These are phyloP conservation scores for Emydura subglobosa DNA, from an alignment of 2,113 vertebrate genomes.

Conservation along the genomic window DNA sequence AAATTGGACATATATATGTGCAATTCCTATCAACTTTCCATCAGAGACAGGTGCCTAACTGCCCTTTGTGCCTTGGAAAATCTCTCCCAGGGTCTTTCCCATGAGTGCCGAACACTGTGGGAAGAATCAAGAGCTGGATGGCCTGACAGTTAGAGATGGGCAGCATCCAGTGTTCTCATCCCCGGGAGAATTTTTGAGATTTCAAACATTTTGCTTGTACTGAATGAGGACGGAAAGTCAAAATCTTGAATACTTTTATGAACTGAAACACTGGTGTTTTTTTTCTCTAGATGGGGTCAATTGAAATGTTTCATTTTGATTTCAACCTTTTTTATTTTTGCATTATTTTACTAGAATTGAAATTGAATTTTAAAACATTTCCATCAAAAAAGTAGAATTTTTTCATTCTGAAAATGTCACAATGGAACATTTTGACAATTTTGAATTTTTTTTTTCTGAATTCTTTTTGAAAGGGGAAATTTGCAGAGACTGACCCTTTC, in stretches of 20 bases:
- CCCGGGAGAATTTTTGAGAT: background rate
- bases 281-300: background rate
- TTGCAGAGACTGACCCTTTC: background rate
- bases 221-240: background rate
- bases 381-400: background rate
- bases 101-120: background rate
- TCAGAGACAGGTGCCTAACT: background rate
- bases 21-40: background rate
- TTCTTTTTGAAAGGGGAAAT: background rate
- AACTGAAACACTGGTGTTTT: background rate
- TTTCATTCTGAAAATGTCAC: background rate
- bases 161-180: background rate
- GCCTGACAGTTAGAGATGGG: background rate
- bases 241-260: background rate
- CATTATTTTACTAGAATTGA: background rate
- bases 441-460: background rate
- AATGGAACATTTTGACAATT: background rate
- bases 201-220: background rate
- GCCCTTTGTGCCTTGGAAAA: background rate
- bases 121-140: background rate
- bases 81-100: background rate
- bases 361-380: background rate
- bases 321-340: background rate
- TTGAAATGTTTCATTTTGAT: background rate
- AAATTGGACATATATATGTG: background rate